phyloP scores from a whole-genome alignment of 1,140 invertebrate genomes.

The Drosophila parvula region DNA sequence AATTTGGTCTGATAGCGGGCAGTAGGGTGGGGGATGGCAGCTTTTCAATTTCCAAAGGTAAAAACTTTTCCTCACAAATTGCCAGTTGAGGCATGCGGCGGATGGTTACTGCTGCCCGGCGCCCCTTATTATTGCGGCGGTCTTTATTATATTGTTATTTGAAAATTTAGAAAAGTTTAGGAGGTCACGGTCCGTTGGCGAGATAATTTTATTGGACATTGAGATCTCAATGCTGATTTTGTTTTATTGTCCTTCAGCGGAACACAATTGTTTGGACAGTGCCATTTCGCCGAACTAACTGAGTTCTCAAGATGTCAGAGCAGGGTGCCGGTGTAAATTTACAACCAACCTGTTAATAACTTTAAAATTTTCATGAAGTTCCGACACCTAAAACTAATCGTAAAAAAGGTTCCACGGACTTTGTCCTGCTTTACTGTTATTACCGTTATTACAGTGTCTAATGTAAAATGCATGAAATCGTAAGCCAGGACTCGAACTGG shows the following conservation, averaged over 20 bases:
- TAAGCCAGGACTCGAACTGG: conserved; percentile 24
- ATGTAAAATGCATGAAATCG: conserved; percentile 71
- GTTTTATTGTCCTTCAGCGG: conserved; percentile 26
- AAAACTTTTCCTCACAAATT: conserved; percentile 70
- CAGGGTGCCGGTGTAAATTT: neutral
- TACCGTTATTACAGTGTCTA: conserved; percentile 51
- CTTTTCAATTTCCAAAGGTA: conserved; percentile 72
- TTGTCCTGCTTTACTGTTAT: conserved; percentile 40
- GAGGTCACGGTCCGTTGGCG: conserved; percentile 37
- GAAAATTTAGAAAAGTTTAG: conserved; percentile 42
- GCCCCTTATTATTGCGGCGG: conserved; percentile 28
- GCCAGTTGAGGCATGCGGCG: conserved; percentile 54
- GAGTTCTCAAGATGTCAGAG: too few relatives aligned
- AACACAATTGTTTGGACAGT: conserved; percentile 25
- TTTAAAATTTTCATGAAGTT: conserved; percentile 48
- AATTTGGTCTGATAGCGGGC: conserved; percentile 63
- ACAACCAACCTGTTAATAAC: conserved; percentile 25
- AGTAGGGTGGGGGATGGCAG: conserved; percentile 37
- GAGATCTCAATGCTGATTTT: conserved; percentile 34
- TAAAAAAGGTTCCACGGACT: conserved; percentile 23
- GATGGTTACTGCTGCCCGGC: conserved; percentile 26
- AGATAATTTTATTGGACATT: conserved; percentile 44
- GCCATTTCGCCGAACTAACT: conserved; percentile 1
- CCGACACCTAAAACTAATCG: conserved; percentile 27
- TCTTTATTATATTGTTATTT: conserved; percentile 68